These are phyloP conservation scores for Mizuhopecten yessoensis DNA, from an alignment of 1,140 invertebrate species.

Conservation along the genomic window DNA sequence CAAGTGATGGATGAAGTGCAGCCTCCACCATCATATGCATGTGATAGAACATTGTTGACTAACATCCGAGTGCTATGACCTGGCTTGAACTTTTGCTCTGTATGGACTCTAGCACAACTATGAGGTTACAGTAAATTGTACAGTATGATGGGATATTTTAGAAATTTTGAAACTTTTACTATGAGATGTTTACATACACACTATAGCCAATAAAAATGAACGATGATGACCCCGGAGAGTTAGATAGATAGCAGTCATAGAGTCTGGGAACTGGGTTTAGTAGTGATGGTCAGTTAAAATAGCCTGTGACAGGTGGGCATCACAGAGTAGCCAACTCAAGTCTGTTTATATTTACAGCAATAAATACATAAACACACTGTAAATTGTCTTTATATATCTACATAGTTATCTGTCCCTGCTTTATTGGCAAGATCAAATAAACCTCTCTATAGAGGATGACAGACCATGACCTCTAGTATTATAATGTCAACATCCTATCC, in stretches of 20 bases:
- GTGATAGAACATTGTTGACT: not conserved
- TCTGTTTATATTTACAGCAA: not conserved
- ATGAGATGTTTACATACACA: not conserved
- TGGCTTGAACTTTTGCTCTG: not conserved
- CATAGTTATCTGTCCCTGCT: conserved; percentile 15
- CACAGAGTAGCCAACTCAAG: not conserved
- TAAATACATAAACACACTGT: conserved; percentile 9
- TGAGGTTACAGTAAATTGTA: not conserved
- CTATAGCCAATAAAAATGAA: not conserved
- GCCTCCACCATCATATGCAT: conserved; percentile 26
- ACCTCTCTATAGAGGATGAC: not conserved
- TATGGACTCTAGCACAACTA: not conserved
- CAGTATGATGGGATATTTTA: not conserved
- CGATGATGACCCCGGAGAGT: not conserved
- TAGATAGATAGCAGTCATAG: not conserved
- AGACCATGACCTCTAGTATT: not conserved
- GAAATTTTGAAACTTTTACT: not conserved
- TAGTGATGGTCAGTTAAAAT: not conserved
- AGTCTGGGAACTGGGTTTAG: not conserved
- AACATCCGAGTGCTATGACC: not conserved
- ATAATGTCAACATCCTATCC: not conserved
- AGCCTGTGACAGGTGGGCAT: not conserved
- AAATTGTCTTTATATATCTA: not conserved
- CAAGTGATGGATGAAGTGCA: not conserved
- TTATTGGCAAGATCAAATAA: not conserved